Evolutionary conservation across 2,888 invertebrate species (phyloP).

Genomic region (Nymphalis polychloros): DNA sequence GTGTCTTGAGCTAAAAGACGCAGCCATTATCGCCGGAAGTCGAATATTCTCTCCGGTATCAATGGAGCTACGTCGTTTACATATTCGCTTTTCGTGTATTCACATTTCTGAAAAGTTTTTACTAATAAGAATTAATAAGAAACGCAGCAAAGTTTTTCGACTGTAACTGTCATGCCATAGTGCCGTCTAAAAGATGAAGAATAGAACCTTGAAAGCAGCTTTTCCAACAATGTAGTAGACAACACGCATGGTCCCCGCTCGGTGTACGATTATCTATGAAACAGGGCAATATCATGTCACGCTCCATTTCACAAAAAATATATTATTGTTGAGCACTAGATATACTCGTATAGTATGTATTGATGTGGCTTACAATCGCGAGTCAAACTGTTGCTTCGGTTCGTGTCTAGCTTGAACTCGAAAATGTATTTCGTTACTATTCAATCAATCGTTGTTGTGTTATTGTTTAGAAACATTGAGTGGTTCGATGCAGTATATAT

Average conservation of each 20-base stretch:
- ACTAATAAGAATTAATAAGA: constrained; percentile 79
- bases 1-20: constrained; percentile 76
- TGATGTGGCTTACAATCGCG: constrained; percentile 39
- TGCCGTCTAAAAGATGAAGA: constrained; percentile 81
- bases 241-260: constrained; percentile 79
- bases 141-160: constrained; percentile 81
- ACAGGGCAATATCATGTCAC: constrained; percentile 79
- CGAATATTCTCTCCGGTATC: constrained; percentile 64
- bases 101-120: constrained; percentile 74
- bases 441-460: constrained; percentile 26
- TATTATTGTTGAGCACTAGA: constrained; percentile 33
- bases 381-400: constrained; percentile 40
- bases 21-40: constrained; percentile 70
- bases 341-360: constrained; percentile 17
- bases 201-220: constrained; percentile 81
- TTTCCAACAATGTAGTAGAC: constrained; percentile 82
- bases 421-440: constrained; percentile 19
- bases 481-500: background rate
- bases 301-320: constrained; percentile 49
- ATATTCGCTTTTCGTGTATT: constrained; percentile 75
- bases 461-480: background rate
- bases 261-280: constrained; percentile 79
- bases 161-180: constrained; percentile 82
- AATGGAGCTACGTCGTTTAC: constrained; percentile 65
- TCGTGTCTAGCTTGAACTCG: constrained; percentile 31